Percentiles rank a stretch among this genome's conserved stretches.
Evolutionary conservation across 2,797 vertebrate species (phyloP).

Genomic region (Coluber constrictor): DNA sequence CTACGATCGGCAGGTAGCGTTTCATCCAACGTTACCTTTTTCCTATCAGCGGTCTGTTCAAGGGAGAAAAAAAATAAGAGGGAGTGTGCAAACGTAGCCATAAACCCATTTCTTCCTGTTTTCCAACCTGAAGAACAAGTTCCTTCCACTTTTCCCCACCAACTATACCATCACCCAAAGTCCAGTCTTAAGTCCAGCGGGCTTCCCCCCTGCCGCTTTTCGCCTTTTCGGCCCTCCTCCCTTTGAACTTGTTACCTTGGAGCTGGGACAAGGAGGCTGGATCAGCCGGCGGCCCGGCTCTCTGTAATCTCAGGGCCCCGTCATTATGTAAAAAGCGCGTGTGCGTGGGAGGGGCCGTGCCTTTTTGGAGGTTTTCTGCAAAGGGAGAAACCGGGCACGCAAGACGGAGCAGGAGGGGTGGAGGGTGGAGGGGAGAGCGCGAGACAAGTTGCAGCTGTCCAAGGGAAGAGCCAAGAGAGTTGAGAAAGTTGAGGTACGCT

Average conservation of each 20-base stretch:
- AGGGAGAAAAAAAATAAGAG: neutral
- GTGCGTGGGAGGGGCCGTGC: constrained; percentile 42
- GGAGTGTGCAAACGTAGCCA: constrained; percentile 16
- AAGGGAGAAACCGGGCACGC: neutral
- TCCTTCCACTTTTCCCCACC: constrained; percentile 12
- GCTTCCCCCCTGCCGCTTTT: constrained; percentile 47
- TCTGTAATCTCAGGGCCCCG: constrained; percentile 47
- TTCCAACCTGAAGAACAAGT: constrained; percentile 69
- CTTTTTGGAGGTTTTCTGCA: neutral
- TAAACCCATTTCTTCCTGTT: constrained; percentile 52
- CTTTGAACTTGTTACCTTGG: constrained; percentile 71
- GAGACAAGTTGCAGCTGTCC: neutral
- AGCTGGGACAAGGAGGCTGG: constrained; percentile 55
- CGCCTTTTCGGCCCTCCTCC: constrained; percentile 58
- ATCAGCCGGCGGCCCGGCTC: constrained; percentile 16
- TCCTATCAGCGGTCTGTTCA: constrained; percentile 23
- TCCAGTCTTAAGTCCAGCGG: constrained; percentile 27
- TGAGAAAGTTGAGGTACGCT: constrained; percentile 34
- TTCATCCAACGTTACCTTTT: constrained; percentile 28
- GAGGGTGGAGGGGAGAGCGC: too few relatives aligned
- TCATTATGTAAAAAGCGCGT: neutral
- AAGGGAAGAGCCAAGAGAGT: neutral
- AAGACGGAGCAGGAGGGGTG: too few relatives aligned
- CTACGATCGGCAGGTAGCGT: constrained; percentile 16
- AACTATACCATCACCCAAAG: neutral